Conservation (phyloP, 2,797 vertebrate genomes). For the Lycodopsis pacificus region DNA sequence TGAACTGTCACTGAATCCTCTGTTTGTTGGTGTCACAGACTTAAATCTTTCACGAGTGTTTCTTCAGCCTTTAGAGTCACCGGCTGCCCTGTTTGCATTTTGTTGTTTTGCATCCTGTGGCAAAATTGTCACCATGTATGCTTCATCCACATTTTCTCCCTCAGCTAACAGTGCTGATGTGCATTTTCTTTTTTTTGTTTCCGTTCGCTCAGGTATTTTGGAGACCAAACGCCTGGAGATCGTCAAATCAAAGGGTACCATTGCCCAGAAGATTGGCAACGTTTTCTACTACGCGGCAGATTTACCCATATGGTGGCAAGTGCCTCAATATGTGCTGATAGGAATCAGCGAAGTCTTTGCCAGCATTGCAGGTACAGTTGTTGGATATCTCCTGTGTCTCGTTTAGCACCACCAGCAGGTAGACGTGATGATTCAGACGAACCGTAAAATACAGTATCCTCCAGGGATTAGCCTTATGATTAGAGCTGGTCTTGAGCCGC, state of each 20-base stretch:
- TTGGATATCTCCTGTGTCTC: conserved; percentile 42
- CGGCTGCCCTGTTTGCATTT: neutral
- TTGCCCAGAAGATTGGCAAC: conserved; percentile 90
- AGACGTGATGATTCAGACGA: conserved; percentile 32
- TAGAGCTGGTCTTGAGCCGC: conserved; percentile 7
- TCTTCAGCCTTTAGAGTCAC: conserved; percentile 7
- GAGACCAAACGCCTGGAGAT: conserved; percentile 94
- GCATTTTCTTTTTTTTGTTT: conserved; percentile 40
- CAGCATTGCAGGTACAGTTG: conserved; percentile 93
- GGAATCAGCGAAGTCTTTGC: conserved; percentile 98
- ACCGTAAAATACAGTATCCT: conserved; percentile 13
- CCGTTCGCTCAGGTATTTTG: conserved; percentile 88
- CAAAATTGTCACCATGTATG: neutral
- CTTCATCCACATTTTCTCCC: neutral
- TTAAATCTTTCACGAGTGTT: conserved; percentile 25
- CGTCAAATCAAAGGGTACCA: conserved; percentile 83
- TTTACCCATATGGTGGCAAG: conserved; percentile 97
- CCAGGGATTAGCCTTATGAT: conserved; percentile 14
- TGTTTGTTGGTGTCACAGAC: conserved; percentile 53
- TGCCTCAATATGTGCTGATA: conserved; percentile 98
- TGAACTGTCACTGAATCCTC: conserved; percentile 56
- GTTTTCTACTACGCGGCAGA: conserved; percentile 92
- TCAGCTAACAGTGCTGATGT: conserved; percentile 24
- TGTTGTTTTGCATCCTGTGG: neutral
- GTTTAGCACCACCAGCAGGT: conserved; percentile 23